Percentiles rank a stretch among this genome's conserved stretches.
phyloP scores from a whole-genome alignment of 1,140 invertebrate species.

The Diachasmimorpha longicaudata region DNA sequence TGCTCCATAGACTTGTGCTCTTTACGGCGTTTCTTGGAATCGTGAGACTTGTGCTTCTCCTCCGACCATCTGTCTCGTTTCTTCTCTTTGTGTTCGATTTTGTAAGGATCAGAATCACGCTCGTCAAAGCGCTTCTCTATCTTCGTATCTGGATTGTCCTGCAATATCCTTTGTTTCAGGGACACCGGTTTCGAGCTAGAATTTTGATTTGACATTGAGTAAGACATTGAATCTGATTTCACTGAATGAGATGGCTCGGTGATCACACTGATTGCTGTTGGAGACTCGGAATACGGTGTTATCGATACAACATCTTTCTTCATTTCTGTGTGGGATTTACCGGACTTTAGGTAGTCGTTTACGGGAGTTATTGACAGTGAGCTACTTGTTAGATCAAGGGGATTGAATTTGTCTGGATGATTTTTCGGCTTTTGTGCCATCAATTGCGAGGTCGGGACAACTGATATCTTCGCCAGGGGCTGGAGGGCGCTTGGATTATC shows the following conservation, averaged over 20 bases:
- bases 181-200: conserved; percentile 28
- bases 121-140: conserved; percentile 36
- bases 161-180: conserved; percentile 43
- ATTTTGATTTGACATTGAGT: conserved; percentile 18
- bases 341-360: conserved; percentile 49
- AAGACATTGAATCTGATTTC: conserved; percentile 3
- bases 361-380: conserved; percentile 57
- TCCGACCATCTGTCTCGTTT: conserved; percentile 47
- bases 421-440: conserved; percentile 47
- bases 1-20: conserved; percentile 41
- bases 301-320: conserved; percentile 57
- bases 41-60: conserved; percentile 46
- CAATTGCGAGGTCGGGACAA: conserved; percentile 48
- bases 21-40: conserved; percentile 42
- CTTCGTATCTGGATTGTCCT: conserved; percentile 36
- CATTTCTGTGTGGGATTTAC: conserved; percentile 38
- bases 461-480: conserved; percentile 45
- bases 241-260: not conserved
- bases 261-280: conserved; percentile 4
- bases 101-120: conserved; percentile 28
- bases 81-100: conserved; percentile 46
- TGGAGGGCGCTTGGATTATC: conserved; percentile 19
- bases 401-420: conserved; percentile 47
- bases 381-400: conserved; percentile 47
- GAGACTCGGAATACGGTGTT: conserved; percentile 44